These are phyloP conservation scores for Meiosimyza decipiens DNA, from an alignment of 2,888 invertebrate species.

Conservation along the genomic window DNA sequence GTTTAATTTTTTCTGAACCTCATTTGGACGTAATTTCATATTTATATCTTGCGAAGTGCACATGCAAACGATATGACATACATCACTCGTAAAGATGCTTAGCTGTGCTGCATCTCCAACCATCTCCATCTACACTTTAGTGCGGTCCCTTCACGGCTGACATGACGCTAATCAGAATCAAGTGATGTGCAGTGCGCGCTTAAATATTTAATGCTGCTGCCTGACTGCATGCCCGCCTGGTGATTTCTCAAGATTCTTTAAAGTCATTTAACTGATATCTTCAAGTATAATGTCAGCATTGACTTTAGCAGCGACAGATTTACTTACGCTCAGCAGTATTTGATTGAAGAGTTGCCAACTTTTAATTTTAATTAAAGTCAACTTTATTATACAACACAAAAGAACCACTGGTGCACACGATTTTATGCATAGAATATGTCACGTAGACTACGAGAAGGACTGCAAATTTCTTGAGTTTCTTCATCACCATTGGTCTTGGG, in stretches of 20 bases:
- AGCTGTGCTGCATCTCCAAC: background rate
- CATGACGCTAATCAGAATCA: constrained; percentile 65
- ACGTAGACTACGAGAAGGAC: no score
- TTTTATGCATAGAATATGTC: no score
- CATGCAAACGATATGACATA: constrained; percentile 6
- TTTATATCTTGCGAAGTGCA: constrained; percentile 24
- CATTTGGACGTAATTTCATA: constrained; percentile 25
- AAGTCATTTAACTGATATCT: constrained; percentile 64
- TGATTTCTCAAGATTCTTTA: constrained; percentile 52
- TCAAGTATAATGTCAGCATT: constrained; percentile 50
- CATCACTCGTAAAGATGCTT: background rate
- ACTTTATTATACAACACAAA: no score
- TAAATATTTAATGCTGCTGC: background rate
- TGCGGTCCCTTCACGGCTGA: constrained; percentile 54
- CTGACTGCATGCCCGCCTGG: background rate
- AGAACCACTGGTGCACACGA: no score
- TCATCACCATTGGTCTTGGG: no score
- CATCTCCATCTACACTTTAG: background rate
- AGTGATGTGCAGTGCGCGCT: constrained; percentile 53
- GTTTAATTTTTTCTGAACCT: constrained; percentile 31
- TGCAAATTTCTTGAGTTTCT: no score
- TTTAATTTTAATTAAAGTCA: background rate
- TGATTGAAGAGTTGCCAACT: background rate
- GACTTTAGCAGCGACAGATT: background rate
- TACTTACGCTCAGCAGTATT: no score